Conservation (phyloP, 2,113 vertebrate genomes). For the Agelaius phoeniceus region DNA sequence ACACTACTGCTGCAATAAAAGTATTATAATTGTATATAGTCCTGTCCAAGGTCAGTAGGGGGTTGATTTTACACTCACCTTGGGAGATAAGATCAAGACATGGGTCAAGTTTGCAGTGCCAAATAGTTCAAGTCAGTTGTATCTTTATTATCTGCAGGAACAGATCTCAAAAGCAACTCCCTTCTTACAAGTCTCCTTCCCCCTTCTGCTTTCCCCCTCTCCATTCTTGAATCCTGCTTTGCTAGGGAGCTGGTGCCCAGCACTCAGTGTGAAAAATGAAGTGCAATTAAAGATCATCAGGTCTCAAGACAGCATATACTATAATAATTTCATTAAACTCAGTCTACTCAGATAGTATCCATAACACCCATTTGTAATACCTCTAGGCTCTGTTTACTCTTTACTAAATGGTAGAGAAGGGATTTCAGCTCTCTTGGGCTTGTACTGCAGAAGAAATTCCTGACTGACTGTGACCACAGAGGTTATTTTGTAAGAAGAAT, state of each 20-base stretch:
- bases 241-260: neutral
- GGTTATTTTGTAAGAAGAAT: neutral
- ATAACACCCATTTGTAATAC: neutral
- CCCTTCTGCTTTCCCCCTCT: neutral
- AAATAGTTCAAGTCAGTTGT: neutral
- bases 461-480: neutral
- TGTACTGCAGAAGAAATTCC: neutral
- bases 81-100: neutral
- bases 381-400: neutral
- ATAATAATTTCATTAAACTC: neutral
- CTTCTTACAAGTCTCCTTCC: neutral
- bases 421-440: neutral
- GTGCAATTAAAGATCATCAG: neutral
- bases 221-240: neutral
- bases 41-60: neutral
- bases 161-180: neutral
- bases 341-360: neutral
- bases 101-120: fast-evolving
- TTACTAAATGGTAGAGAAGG: neutral
- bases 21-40: neutral
- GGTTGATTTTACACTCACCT: neutral
- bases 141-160: neutral
- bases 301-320: neutral
- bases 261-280: neutral
- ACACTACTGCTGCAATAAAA: neutral